phyloP scores from a whole-genome alignment of 2,888 invertebrate species.

The Celastrina argiolus region DNA sequence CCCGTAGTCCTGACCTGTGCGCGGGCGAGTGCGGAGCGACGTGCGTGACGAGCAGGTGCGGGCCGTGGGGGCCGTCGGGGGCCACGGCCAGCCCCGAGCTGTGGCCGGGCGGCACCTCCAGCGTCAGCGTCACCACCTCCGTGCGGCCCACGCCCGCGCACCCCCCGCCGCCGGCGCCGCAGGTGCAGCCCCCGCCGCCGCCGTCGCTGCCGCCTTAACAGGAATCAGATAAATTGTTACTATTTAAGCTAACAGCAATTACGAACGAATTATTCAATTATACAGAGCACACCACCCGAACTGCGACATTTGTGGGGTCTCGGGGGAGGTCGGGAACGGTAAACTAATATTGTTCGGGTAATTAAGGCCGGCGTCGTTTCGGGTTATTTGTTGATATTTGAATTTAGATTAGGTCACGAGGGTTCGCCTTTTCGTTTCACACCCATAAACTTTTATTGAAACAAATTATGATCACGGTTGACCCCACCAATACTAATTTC shows the following conservation, averaged over 20 bases:
- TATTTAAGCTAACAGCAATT: background rate
- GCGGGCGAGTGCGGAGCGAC: constrained; percentile 67
- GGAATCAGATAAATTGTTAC: background rate
- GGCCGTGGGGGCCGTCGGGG: constrained; percentile 53
- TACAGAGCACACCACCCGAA: background rate
- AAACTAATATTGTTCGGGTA: constrained; percentile 3
- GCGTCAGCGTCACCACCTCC: constrained; percentile 63
- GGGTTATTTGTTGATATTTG: constrained; percentile 18
- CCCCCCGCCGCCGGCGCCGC: constrained; percentile 56
- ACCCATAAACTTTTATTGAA: constrained; percentile 16
- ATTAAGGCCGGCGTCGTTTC: constrained; percentile 11
- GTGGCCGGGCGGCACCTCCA: constrained; percentile 69
- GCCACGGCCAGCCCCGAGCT: constrained; percentile 64
- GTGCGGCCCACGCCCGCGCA: constrained; percentile 68
- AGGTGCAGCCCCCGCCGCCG: background rate
- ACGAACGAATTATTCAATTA: background rate
- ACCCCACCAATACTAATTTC: background rate
- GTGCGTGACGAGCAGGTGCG: constrained; percentile 56
- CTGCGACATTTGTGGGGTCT: too few species aligned
- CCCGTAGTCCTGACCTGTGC: constrained; percentile 53
- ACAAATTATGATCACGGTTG: background rate
- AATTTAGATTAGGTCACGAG: constrained; percentile 9
- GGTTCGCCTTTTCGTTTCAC: constrained; percentile 7
- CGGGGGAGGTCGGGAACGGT: background rate
- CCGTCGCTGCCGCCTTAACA: background rate